Conservation (phyloP, 2,797 vertebrate species). For the Echeneis naucrates region DNA sequence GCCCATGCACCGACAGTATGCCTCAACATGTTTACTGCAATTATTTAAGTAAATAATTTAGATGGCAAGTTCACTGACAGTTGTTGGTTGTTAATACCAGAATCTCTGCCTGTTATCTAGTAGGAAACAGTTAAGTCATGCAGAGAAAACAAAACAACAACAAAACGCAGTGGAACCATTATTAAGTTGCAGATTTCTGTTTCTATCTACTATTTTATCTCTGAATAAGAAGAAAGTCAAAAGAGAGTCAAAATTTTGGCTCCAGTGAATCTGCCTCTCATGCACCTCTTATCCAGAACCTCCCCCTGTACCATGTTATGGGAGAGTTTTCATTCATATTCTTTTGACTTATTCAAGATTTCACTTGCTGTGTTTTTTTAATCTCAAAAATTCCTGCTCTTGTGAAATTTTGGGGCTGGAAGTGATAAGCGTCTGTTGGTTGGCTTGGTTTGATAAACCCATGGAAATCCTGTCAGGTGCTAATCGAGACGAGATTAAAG, state of each 20-base stretch:
- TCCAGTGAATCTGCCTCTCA: slow-evolving; percentile 57
- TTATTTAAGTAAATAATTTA: slow-evolving; percentile 7
- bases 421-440: slow-evolving; percentile 86
- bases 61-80: slow-evolving; percentile 27
- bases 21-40: neutral
- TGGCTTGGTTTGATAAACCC: slow-evolving; percentile 87
- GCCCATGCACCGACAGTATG: neutral
- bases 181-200: slow-evolving; percentile 37
- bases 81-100: slow-evolving; percentile 48
- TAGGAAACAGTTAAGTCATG: slow-evolving; percentile 32
- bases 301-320: slow-evolving; percentile 64
- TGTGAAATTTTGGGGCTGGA: slow-evolving; percentile 85
- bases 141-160: slow-evolving; percentile 9
- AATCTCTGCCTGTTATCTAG: slow-evolving; percentile 51
- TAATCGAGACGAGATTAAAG: slow-evolving; percentile 89
- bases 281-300: slow-evolving; percentile 70
- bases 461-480: slow-evolving; percentile 90
- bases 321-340: slow-evolving; percentile 78
- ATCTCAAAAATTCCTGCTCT: slow-evolving; percentile 87
- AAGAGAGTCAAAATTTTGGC: slow-evolving; percentile 56
- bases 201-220: slow-evolving; percentile 55
- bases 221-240: slow-evolving; percentile 35
- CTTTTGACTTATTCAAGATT: slow-evolving; percentile 84
- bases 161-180: slow-evolving; percentile 21
- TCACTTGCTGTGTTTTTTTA: slow-evolving; percentile 80